Evolutionary conservation across 1,140 invertebrate genomes (phyloP), one percentile per base, ranked within the genome.

Genomic region (Heliconius hewitsoni): DNA sequence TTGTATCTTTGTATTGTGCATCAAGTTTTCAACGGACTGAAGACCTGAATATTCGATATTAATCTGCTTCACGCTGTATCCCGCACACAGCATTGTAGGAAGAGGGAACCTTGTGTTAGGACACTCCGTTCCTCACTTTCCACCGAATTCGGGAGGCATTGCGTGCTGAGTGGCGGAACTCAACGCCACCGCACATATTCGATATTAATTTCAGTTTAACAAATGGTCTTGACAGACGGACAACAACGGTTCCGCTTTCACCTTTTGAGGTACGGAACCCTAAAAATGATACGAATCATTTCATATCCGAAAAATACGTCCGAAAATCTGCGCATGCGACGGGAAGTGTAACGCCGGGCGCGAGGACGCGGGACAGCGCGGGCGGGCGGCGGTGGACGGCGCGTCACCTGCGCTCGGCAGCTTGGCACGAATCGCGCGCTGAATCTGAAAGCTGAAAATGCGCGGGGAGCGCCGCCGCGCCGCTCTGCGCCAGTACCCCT

Each of bases 401-500:
- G 78, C 79, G 82, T 82, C 80, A 73, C 82, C 85, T 81, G 85
- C 86, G 83, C 75, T 94, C 18, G 55, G 55, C 55, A 5, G 55
- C 50, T 57, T 93, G 92, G 92, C 91, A 93, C 88, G 83, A 82
- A 80, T 79, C 81, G 82, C 77, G 79, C 73, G 80, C 86, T 88
- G 90, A 92, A 92, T 84, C 86, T 81, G 85, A 87, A 85, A 89
- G 87, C 84, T 89, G 80, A 50, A 71, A 66, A 77, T 55, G 84
- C 85, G 87, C 85, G 89, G 86, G 85, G 89, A 87, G 86, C 82
- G 81, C 86, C 86, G 79, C 77, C 84, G 70, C 71, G 79, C 77
- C 84, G 70, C 71, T 34, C 73, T 82, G 82, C 88, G 91, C 89
- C 94, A 95, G 94, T 95, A 94, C 89, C 90, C 90, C 89, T 94